A percentile compares a stretch with the other conserved stretches of the same genome.
Evolutionary conservation across 2,888 invertebrate species (phyloP).

Genomic region (Conistra vaccinii): DNA sequence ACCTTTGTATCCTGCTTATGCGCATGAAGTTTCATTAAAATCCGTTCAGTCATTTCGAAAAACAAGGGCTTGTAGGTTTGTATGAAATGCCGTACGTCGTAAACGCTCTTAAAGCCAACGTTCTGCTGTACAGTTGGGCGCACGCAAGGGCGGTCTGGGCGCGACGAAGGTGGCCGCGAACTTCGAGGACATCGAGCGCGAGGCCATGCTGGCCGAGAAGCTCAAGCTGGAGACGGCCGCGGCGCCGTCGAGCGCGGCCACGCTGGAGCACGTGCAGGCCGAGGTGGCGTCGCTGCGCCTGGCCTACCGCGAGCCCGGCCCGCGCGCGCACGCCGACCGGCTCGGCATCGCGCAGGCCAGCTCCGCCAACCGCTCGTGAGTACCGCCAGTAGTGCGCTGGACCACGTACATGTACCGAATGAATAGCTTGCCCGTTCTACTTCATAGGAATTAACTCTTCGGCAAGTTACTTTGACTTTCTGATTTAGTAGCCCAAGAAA

Average conservation of each 20-base stretch:
- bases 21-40: too few species aligned
- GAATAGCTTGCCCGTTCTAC: not conserved
- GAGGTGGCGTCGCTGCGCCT: conserved; percentile 93
- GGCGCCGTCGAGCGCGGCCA: conserved; percentile 4
- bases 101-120: not conserved
- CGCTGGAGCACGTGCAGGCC: conserved; percentile 89
- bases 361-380: conserved; percentile 67
- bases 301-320: conserved; percentile 94
- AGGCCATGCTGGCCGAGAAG: conserved; percentile 96
- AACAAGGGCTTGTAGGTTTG: too few species aligned
- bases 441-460: not conserved
- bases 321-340: conserved; percentile 91
- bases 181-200: conserved; percentile 98
- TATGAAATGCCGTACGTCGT: too few species aligned
- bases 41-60: too few species aligned
- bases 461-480: not conserved
- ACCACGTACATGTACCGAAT: not conserved
- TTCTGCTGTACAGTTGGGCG: conserved; percentile 92
- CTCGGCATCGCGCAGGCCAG: conserved; percentile 96
- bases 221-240: conserved; percentile 87
- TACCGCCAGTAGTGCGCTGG: conserved; percentile 14
- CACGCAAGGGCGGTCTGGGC: conserved; percentile 97
- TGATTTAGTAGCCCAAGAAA: not conserved
- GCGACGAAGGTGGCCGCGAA: conserved; percentile 98
- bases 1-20: too few species aligned